These are phyloP conservation scores for Callorhinus ursinus DNA, from an alignment of 2,113 vertebrate genomes.

Conservation along the genomic window DNA sequence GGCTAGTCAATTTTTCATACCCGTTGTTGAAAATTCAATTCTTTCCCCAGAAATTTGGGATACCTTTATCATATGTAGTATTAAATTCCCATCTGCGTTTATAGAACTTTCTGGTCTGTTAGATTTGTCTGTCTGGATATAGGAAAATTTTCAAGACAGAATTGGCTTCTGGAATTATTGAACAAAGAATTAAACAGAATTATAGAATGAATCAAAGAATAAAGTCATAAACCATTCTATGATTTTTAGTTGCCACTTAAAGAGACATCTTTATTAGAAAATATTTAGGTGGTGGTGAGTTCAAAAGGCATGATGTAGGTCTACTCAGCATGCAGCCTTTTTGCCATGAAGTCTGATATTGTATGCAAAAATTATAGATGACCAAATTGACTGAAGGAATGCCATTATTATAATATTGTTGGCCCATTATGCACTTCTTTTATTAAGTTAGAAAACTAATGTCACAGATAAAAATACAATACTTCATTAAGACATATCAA, in stretches of 20 bases:
- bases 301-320: not conserved
- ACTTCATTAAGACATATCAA: not conserved
- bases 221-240: not conserved
- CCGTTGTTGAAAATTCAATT: not conserved
- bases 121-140: not conserved
- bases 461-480: not conserved
- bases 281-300: not conserved
- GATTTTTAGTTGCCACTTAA: not conserved
- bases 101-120: not conserved
- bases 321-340: not conserved
- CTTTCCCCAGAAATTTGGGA: not conserved
- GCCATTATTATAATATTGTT: constrained; percentile 20
- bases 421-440: not conserved
- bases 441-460: constrained; percentile 7
- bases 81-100: not conserved
- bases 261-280: constrained; percentile 12
- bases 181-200: not conserved
- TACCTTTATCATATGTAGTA: not conserved
- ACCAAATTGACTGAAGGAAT: not conserved
- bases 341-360: not conserved
- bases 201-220: not conserved
- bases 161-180: not conserved
- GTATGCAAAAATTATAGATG: not conserved
- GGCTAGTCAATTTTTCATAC: not conserved
- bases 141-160: constrained; percentile 28